phyloP scores from a whole-genome alignment of 2,888 invertebrate species.

The Thera obeliscata region DNA sequence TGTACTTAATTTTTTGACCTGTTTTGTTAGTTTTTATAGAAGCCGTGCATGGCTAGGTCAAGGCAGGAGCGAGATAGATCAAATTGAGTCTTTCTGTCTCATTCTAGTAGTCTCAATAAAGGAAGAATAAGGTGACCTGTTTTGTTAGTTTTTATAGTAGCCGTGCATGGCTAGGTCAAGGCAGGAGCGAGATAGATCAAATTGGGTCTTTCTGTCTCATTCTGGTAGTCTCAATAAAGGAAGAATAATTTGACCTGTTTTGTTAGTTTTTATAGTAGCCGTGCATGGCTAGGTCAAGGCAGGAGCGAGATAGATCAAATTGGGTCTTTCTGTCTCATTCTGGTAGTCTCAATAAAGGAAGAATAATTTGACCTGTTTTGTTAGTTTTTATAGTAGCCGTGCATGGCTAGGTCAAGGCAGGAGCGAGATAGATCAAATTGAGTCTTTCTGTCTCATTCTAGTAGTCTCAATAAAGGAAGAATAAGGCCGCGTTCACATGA shows the following conservation, averaged over 20 bases:
- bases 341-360: too few species aligned
- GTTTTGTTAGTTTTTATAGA: background rate
- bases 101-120: background rate
- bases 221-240: background rate
- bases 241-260: background rate
- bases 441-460: background rate
- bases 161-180: background rate
- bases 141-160: background rate
- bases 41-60: background rate
- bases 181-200: background rate
- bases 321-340: background rate
- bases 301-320: background rate
- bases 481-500: too few species aligned
- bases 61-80: background rate
- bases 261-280: background rate
- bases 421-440: background rate
- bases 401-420: background rate
- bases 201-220: background rate
- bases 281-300: background rate
- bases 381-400: background rate
- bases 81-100: background rate
- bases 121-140: background rate
- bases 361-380: background rate
- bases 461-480: too few species aligned
- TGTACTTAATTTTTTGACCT: conserved; percentile 18